These are phyloP conservation scores for Phodopus roborovskii DNA, from an alignment of 2,113 vertebrate genomes.

Conservation along the genomic window DNA sequence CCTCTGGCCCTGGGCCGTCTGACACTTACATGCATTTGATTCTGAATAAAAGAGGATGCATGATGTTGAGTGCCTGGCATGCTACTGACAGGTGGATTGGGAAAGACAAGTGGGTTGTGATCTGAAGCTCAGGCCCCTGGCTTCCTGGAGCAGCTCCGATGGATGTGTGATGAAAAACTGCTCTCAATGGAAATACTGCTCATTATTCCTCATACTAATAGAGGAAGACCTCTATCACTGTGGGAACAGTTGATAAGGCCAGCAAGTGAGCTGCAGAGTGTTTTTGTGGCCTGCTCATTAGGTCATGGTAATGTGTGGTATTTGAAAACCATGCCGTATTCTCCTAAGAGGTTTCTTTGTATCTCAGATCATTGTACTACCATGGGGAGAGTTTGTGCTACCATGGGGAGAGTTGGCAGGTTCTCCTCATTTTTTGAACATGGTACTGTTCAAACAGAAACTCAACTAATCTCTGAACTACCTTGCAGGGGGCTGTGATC, in stretches of 20 bases:
- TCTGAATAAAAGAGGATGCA: background rate
- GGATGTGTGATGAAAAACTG: background rate
- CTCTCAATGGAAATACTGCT: background rate
- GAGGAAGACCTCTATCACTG: background rate
- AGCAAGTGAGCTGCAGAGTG: background rate
- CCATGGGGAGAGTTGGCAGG: background rate
- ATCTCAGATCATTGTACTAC: background rate
- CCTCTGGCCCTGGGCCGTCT: background rate
- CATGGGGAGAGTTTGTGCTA: background rate
- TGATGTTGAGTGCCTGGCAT: background rate
- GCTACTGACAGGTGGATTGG: background rate
- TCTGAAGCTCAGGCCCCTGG: background rate
- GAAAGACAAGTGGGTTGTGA: background rate
- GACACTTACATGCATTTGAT: background rate
- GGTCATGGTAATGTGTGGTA: background rate
- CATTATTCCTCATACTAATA: background rate
- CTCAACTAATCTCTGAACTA: fast-evolving
- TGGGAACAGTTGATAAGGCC: background rate
- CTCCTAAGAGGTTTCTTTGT: background rate
- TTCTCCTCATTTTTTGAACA: background rate
- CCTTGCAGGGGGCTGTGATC: background rate
- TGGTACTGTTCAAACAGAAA: background rate
- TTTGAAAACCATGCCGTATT: background rate
- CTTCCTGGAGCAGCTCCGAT: background rate
- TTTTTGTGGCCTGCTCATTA: background rate